Evolutionary conservation across 2,888 invertebrate genomes (phyloP).

Genomic region (Drosophila tripunctata): DNA sequence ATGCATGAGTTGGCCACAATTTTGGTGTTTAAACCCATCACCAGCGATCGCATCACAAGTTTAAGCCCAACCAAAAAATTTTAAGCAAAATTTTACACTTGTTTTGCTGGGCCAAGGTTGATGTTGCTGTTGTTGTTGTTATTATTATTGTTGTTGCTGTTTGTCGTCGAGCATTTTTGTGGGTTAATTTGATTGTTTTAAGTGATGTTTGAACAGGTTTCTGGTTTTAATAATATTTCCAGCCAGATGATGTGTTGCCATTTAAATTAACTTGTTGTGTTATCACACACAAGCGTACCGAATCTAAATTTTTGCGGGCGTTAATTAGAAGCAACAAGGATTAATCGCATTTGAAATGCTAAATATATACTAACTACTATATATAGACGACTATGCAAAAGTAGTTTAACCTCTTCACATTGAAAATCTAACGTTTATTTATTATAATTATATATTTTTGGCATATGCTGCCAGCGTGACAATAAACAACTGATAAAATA

Average conservation of each 20-base stretch:
- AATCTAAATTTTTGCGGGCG: slow-evolving; percentile 8
- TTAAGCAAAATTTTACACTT: slow-evolving; percentile 10
- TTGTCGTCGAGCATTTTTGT: slow-evolving; percentile 37
- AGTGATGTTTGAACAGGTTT: slow-evolving; percentile 54
- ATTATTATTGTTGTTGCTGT: too few species aligned
- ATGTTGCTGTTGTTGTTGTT: slow-evolving; percentile 24
- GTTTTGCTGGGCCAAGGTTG: slow-evolving; percentile 55
- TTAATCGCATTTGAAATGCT: not conserved
- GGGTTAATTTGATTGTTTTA: slow-evolving; percentile 60
- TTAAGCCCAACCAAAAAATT: slow-evolving; percentile 19
- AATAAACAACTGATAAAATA: slow-evolving; percentile 40
- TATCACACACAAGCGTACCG: slow-evolving; percentile 17
- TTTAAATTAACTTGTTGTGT: slow-evolving; percentile 23
- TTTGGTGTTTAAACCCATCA: too few species aligned
- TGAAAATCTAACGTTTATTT: slow-evolving; percentile 14
- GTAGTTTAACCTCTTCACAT: slow-evolving; percentile 24
- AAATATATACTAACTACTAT: not conserved
- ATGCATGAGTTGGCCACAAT: slow-evolving; percentile 40
- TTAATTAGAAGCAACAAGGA: not conserved
- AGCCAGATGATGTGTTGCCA: slow-evolving; percentile 12
- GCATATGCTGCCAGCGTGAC: slow-evolving; percentile 22
- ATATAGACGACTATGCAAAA: not conserved
- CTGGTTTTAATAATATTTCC: slow-evolving; percentile 14
- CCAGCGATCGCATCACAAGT: slow-evolving; percentile 23
- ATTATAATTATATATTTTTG: slow-evolving; percentile 48